phyloP scores from a whole-genome alignment of 1,140 invertebrate species.

The Zaprionus lachaisei region DNA sequence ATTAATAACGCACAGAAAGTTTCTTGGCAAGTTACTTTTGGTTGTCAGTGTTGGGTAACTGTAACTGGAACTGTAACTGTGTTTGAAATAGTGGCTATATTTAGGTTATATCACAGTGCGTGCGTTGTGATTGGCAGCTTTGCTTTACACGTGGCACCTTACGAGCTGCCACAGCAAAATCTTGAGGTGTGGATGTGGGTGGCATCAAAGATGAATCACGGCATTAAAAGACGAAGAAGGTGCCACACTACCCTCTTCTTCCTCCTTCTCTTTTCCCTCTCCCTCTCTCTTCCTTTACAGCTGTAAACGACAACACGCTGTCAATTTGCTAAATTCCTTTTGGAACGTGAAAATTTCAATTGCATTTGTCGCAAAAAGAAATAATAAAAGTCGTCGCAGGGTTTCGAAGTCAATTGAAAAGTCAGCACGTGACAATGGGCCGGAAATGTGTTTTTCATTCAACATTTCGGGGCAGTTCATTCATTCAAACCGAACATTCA shows the following conservation, averaged over 20 bases:
- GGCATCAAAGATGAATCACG: slow-evolving; percentile 13
- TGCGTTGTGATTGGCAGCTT: not conserved
- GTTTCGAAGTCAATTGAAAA: slow-evolving; percentile 17
- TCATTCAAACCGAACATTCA: slow-evolving; percentile 14
- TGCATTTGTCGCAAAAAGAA: slow-evolving; percentile 17
- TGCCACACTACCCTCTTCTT: not conserved
- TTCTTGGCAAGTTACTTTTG: slow-evolving; percentile 34
- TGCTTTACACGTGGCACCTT: slow-evolving; percentile 15
- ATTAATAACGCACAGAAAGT: slow-evolving; percentile 62
- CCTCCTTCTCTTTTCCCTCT: not conserved
- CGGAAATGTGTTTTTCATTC: slow-evolving; percentile 67
- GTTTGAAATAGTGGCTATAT: slow-evolving; percentile 48
- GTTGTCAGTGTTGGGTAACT: not conserved
- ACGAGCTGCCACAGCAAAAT: not conserved
- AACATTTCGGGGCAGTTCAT: slow-evolving; percentile 13
- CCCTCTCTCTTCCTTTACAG: not conserved
- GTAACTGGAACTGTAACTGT: slow-evolving; percentile 1
- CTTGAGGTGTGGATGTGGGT: not conserved
- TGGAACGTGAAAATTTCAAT: slow-evolving; percentile 37
- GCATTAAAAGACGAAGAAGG: not conserved
- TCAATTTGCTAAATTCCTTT: slow-evolving; percentile 13
- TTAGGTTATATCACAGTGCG: slow-evolving; percentile 52
- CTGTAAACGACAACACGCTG: slow-evolving; percentile 14
- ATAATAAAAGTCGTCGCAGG: not conserved
- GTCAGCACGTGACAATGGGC: slow-evolving; percentile 71